These are phyloP conservation scores for Scyliorhinus canicula DNA, from an alignment of 2,797 vertebrate species.

Conservation along the genomic window DNA sequence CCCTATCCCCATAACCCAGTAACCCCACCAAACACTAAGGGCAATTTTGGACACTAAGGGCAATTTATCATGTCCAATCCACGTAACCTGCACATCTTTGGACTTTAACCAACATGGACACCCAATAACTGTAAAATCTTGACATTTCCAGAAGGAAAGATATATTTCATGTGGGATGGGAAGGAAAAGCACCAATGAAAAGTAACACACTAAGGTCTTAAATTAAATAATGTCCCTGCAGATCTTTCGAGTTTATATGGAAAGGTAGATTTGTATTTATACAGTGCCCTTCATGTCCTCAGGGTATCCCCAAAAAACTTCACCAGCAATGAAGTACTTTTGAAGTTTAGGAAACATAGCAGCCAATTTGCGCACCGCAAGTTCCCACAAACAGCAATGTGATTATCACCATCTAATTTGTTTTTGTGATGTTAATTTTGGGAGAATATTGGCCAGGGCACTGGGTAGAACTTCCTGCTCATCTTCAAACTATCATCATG, in stretches of 20 bases:
- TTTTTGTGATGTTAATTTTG: background rate
- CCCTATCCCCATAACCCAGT: too few species aligned
- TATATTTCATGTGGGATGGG: background rate
- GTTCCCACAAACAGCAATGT: background rate
- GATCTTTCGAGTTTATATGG: background rate
- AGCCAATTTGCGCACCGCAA: background rate
- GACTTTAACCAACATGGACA: background rate
- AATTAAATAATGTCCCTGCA: background rate
- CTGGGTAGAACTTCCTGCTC: background rate
- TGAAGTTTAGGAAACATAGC: background rate
- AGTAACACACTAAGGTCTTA: background rate
- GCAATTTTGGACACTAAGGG: too few species aligned
- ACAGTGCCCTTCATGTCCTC: background rate
- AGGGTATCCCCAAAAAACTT: background rate
- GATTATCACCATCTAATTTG: background rate
- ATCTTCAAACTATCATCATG: background rate
- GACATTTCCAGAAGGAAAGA: background rate
- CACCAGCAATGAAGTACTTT: background rate
- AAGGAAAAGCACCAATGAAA: background rate
- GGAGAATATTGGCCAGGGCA: background rate
- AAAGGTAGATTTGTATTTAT: too few species aligned
- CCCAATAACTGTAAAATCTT: background rate
- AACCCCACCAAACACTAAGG: too few species aligned
- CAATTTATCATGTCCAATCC: too few species aligned
- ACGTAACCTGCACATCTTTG: too few species aligned